phyloP scores from a whole-genome alignment of 1,140 invertebrate species.

The Matsumurasca onukii region DNA sequence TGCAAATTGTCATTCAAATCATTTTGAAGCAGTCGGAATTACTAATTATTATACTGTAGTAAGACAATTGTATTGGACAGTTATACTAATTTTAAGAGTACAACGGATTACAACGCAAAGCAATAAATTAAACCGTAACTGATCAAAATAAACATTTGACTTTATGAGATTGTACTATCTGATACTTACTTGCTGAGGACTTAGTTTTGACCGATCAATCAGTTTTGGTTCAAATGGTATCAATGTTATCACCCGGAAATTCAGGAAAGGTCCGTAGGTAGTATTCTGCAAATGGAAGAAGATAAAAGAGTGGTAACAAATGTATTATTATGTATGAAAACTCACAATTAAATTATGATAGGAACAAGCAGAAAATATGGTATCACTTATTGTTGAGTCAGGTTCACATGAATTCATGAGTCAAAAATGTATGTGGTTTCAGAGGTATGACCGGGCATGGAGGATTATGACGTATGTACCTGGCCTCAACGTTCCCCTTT shows the following conservation, averaged over 20 bases:
- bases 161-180: not conserved
- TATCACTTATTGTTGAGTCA: too few relatives aligned
- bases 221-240: slow-evolving; percentile 93
- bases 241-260: slow-evolving; percentile 61
- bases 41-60: not conserved
- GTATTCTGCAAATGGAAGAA: slow-evolving; percentile 42
- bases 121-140: not conserved
- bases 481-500: too few relatives aligned
- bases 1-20: too few relatives aligned
- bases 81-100: not conserved
- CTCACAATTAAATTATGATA: too few relatives aligned
- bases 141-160: not conserved
- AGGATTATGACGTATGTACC: too few relatives aligned
- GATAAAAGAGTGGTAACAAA: too few relatives aligned
- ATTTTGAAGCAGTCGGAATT: too few relatives aligned
- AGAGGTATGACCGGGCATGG: too few relatives aligned
- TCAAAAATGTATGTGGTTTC: too few relatives aligned
- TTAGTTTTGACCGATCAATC: slow-evolving; percentile 77
- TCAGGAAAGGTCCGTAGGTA: slow-evolving; percentile 22
- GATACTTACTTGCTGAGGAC: slow-evolving; percentile 63
- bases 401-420: too few relatives aligned
- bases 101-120: not conserved
- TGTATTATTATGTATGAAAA: too few relatives aligned
- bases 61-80: not conserved
- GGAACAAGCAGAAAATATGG: too few relatives aligned